These are phyloP conservation scores for Pseudochirops corinnae DNA, from an alignment of 2,797 vertebrate genomes.

Conservation along the genomic window DNA sequence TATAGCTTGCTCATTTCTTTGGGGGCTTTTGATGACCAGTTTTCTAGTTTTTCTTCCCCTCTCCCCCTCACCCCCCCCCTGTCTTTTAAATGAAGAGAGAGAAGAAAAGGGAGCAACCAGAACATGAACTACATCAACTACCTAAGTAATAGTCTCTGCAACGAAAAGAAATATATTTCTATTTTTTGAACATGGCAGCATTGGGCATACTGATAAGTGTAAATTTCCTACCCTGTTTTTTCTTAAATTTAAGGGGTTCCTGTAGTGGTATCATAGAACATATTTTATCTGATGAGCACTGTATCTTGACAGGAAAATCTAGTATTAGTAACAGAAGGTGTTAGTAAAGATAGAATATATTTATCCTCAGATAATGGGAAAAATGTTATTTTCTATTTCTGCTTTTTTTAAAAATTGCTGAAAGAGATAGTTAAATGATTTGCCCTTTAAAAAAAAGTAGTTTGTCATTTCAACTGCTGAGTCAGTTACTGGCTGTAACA, in stretches of 20 bases:
- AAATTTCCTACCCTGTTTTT: neutral
- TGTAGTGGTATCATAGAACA: conserved; percentile 10
- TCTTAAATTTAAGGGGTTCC: neutral
- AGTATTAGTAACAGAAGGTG: conserved; percentile 5
- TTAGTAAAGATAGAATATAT: conserved; percentile 41
- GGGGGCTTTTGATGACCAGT: neutral
- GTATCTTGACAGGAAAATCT: conserved; percentile 19
- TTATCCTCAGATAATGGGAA: conserved; percentile 47
- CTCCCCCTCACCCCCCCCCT: neutral
- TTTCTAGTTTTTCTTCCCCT: neutral
- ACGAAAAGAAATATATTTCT: conserved; percentile 38
- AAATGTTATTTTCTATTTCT: neutral
- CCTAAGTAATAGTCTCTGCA: conserved; percentile 1
- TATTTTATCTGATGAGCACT: neutral
- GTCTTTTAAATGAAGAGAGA: neutral
- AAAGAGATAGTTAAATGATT: conserved; percentile 51
- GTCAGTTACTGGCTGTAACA: neutral
- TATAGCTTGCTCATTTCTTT: neutral
- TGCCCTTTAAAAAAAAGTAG: neutral
- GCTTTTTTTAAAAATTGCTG: neutral
- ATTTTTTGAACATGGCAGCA: neutral
- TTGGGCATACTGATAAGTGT: neutral
- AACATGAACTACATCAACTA: conserved; percentile 17
- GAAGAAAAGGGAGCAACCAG: conserved; percentile 25
- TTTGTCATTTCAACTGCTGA: conserved; percentile 41